A percentile compares a stretch with the other conserved stretches of the same genome.
These are phyloP conservation scores for Phoeniculus purpureus DNA, from an alignment of 2,797 vertebrate species.

Conservation along the genomic window DNA sequence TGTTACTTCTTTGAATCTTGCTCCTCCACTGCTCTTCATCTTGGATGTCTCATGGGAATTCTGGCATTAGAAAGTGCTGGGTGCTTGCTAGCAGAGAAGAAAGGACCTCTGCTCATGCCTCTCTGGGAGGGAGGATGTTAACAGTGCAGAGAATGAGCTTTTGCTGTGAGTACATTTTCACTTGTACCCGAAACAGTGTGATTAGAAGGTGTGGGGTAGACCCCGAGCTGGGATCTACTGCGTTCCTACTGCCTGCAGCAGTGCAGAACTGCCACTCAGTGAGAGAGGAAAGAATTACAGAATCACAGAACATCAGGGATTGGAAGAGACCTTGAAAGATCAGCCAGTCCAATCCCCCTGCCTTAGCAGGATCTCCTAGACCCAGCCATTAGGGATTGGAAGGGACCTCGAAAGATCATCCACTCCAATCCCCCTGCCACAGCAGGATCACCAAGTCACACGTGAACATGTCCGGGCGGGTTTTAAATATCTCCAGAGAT, in stretches of 20 bases:
- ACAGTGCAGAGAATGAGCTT: neutral
- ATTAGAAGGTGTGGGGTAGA: slow-evolving; percentile 33
- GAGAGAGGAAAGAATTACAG: neutral
- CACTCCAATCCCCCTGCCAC: too few relatives aligned
- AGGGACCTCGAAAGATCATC: too few relatives aligned
- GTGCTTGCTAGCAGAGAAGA: neutral
- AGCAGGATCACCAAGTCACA: too few relatives aligned
- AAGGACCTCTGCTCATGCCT: neutral
- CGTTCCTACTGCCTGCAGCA: neutral
- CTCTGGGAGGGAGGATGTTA: neutral
- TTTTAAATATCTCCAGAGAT: too few relatives aligned
- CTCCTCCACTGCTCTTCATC: neutral
- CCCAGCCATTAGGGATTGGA: too few relatives aligned
- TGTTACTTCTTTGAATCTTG: neutral
- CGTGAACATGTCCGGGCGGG: too few relatives aligned
- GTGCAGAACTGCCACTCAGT: neutral
- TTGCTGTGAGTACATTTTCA: slow-evolving; percentile 13
- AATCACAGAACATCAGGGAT: too few relatives aligned
- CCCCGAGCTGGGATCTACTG: neutral
- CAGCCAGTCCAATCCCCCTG: too few relatives aligned
- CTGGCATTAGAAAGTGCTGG: neutral
- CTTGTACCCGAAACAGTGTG: slow-evolving; percentile 18
- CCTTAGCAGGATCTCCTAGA: too few relatives aligned
- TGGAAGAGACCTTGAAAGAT: too few relatives aligned
- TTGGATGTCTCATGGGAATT: neutral